Evolutionary conservation across 2,888 invertebrate species (phyloP), one percentile per base, ranked within the genome.

Genomic region (Thalpophila matura): DNA sequence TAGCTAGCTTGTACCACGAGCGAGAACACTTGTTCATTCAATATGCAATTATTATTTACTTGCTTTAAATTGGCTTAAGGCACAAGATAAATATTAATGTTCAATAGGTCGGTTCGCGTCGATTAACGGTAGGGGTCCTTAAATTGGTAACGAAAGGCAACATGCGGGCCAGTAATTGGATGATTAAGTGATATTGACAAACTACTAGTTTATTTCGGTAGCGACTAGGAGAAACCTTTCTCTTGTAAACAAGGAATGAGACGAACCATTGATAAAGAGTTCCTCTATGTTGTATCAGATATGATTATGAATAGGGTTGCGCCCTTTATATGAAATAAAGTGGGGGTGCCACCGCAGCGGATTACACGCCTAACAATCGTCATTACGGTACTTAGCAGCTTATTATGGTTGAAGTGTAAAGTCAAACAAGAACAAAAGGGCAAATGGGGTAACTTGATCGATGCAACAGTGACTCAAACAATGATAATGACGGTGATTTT

Each of bases 81-180:
- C 37, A 43, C 43, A 47, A 71, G 51, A 62, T 40, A 67, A 59
- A 57, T 70, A 66, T 42, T 49, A 54, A 50, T 57, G 54, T 42
- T 59, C 49, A 63, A 73, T 75, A 46, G 40, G 53, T 42, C 43
- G 29, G 33, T 64, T 54, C 9, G n/a, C 43, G 27, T 61, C 57
- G 58, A 74, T 65, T 76, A 66, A 75, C 74, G 43, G 63, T 72
- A 64, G 83, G 85, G 86, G 85, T 80, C 74, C 68, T 83, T 87
- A 87, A 90, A 91, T 92, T 91, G 86, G 86, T 86, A 84, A 79
- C 73, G 80, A 89, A 80, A 88, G 85, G 81, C 81, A 83, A 71
- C 81, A 93, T 93, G 92, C 92, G 93, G 93, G 93, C 74, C 64
- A 50, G 81, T 89, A 91, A 93, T 92, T 91, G 89, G 83, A 85